Conservation (phyloP, 2,888 invertebrate genomes). For the Orthosia gothica region DNA sequence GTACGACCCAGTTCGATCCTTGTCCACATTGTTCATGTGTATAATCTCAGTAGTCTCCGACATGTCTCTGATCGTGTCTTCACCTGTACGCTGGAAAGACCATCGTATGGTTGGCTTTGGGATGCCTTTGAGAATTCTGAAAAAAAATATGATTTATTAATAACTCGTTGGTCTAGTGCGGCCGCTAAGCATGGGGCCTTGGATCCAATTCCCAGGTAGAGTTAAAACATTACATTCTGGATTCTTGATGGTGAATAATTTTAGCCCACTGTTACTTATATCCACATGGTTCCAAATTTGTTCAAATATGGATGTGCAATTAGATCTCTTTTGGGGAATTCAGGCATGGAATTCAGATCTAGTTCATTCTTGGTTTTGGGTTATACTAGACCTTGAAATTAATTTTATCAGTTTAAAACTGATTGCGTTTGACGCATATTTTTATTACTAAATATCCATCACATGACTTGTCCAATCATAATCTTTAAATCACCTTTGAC, state of each 20-base stretch:
- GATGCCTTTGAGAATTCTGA: conserved; percentile 68
- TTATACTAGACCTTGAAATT: neutral
- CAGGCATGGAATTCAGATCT: too few relatives aligned
- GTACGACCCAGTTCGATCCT: conserved; percentile 67
- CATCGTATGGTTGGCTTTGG: conserved; percentile 73
- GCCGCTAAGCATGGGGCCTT: neutral
- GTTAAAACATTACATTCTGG: neutral
- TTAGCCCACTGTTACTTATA: too few relatives aligned
- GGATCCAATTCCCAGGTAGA: neutral
- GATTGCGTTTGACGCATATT: neutral
- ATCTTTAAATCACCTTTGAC: neutral
- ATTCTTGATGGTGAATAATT: too few relatives aligned
- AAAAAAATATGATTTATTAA: conserved; percentile 11
- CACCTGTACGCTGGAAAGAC: conserved; percentile 59
- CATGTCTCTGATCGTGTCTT: conserved; percentile 29
- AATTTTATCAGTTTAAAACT: neutral
- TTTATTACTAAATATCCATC: neutral
- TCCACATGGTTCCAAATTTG: neutral
- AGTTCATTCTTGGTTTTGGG: neutral
- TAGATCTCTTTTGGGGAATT: neutral
- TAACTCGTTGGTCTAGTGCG: neutral
- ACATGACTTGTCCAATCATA: neutral
- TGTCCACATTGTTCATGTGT: conserved; percentile 50
- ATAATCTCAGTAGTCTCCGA: conserved; percentile 52
- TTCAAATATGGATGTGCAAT: neutral